phyloP scores from a whole-genome alignment of 1,140 invertebrate species.

The Rhagoletis zephyria region DNA sequence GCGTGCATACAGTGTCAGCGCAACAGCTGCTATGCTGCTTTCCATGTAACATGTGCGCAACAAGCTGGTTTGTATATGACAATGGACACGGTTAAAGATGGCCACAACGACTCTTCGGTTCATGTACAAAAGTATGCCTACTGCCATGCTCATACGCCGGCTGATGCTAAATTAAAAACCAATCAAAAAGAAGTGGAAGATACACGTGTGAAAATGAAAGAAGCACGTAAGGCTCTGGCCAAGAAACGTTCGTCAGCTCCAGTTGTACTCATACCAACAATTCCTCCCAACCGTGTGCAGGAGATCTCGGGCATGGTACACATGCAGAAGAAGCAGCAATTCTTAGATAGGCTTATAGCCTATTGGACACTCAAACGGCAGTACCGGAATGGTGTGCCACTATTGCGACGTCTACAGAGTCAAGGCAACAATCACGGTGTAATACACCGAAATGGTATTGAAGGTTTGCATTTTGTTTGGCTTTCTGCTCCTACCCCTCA shows the following conservation, averaged over 20 bases:
- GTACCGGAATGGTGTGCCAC: constrained; percentile 94
- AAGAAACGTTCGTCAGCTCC: constrained; percentile 92
- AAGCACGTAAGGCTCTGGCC: constrained; percentile 81
- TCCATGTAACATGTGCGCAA: constrained; percentile 98
- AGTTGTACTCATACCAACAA: constrained; percentile 93
- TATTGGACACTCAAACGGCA: constrained; percentile 98
- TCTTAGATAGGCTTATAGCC: constrained; percentile 90
- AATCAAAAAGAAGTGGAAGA: constrained; percentile 70
- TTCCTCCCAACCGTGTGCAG: constrained; percentile 89
- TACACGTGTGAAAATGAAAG: constrained; percentile 79
- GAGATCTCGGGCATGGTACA: constrained; percentile 85
- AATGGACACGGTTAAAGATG: constrained; percentile 88
- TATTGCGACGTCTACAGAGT: constrained; percentile 89
- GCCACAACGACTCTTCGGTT: constrained; percentile 80
- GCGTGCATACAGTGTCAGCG: constrained; percentile 99
- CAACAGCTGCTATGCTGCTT: constrained; percentile 95
- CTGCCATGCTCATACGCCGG: constrained; percentile 93
- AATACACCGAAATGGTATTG: constrained; percentile 73
- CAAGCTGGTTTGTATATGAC: constrained; percentile 96
- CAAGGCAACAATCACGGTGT: constrained; percentile 76
- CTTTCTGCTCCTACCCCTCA: constrained; percentile 6
- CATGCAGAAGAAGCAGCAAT: constrained; percentile 84
- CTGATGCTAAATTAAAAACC: constrained; percentile 77
- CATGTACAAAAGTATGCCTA: constrained; percentile 95
- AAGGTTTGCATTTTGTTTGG: constrained; percentile 57